phyloP scores from a whole-genome alignment of 2,888 invertebrate species.

The Macaria notata region DNA sequence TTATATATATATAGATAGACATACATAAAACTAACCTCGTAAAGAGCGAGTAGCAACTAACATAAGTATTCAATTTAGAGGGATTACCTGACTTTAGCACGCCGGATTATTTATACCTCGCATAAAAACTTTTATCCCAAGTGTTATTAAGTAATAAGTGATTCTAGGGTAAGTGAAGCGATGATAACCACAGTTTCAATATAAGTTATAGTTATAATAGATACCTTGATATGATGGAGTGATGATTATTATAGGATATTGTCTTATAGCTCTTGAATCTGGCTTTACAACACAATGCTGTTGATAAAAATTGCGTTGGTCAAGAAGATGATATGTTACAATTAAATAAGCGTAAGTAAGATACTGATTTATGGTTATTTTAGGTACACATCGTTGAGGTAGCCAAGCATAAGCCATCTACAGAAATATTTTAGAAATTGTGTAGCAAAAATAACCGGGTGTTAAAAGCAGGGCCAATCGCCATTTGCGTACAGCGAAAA shows the following conservation, averaged over 20 bases:
- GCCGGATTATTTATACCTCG: constrained; percentile 26
- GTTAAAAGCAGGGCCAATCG: too few relatives aligned
- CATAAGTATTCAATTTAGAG: constrained; percentile 6
- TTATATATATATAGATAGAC: too few relatives aligned
- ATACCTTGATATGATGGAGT: neutral
- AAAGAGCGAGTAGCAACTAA: constrained; percentile 4
- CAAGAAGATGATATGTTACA: too few relatives aligned
- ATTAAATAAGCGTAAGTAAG: too few relatives aligned
- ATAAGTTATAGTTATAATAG: neutral
- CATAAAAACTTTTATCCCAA: constrained; percentile 27
- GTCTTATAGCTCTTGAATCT: too few relatives aligned
- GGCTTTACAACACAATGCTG: too few relatives aligned
- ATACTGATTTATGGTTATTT: too few relatives aligned
- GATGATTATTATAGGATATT: neutral
- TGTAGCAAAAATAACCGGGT: too few relatives aligned
- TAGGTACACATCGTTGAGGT: too few relatives aligned
- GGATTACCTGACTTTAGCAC: constrained; percentile 11
- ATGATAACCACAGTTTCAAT: constrained; percentile 10
- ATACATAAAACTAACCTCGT: neutral
- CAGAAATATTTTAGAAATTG: too few relatives aligned
- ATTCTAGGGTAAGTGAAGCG: constrained; percentile 35
- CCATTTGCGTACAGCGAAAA: neutral
- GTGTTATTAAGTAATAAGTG: constrained; percentile 41
- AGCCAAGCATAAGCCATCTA: too few relatives aligned
- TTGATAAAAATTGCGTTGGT: too few relatives aligned